phyloP scores from a whole-genome alignment of 2,888 invertebrate genomes.

The Strigamia crassipes region DNA sequence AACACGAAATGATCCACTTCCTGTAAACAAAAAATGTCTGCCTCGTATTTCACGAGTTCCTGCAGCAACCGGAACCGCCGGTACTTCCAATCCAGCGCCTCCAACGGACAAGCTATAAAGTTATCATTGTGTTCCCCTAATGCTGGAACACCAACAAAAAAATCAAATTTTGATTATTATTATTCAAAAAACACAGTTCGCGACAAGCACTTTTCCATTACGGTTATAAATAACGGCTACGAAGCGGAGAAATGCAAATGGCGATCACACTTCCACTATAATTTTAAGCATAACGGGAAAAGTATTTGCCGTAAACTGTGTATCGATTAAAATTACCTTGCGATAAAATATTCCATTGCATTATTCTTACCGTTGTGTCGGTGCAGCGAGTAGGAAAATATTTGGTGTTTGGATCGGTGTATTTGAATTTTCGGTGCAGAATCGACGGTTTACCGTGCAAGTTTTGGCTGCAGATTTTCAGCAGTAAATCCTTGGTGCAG shows the following conservation, averaged over 20 bases:
- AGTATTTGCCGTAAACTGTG: too few relatives aligned
- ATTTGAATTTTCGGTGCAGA: constrained; percentile 52
- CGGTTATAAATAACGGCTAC: too few relatives aligned
- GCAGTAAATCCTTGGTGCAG: constrained; percentile 58
- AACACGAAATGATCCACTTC: constrained; percentile 78
- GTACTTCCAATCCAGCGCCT: constrained; percentile 71
- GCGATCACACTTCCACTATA: too few relatives aligned
- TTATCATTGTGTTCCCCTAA: constrained; percentile 73
- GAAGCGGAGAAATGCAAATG: too few relatives aligned
- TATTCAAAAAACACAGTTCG: too few relatives aligned
- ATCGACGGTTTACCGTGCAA: constrained; percentile 62
- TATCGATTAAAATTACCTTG: constrained; percentile 64
- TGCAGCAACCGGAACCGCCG: constrained; percentile 71
- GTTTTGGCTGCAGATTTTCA: constrained; percentile 65
- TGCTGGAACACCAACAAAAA: constrained; percentile 62
- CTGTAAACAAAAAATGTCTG: constrained; percentile 75
- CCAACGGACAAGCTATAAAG: constrained; percentile 72
- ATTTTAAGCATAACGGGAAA: too few relatives aligned
- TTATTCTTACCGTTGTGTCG: constrained; percentile 64
- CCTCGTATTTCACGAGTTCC: constrained; percentile 70
- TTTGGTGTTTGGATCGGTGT: constrained; percentile 51
- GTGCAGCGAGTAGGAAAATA: constrained; percentile 54
- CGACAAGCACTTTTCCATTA: too few relatives aligned
- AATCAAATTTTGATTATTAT: constrained; percentile 19
- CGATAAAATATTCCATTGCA: constrained; percentile 74